Evolutionary conservation across 2,113 vertebrate species (phyloP).

Genomic region (Ictalurus furcatus): DNA sequence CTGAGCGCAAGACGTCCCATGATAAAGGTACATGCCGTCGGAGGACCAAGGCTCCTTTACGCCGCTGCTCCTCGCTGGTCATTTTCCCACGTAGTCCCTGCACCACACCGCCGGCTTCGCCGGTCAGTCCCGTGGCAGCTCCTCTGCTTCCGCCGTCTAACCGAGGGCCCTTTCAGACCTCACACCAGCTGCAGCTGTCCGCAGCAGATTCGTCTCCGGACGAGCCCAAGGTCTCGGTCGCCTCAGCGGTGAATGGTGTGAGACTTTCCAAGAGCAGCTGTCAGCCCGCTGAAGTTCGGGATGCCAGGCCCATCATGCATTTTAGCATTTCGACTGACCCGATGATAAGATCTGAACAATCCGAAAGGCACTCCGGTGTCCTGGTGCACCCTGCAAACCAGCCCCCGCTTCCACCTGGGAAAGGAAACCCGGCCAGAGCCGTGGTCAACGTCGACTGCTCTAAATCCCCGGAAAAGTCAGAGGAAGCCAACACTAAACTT

Average conservation of each 20-base stretch:
- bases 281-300: constrained; percentile 71
- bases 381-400: constrained; percentile 79
- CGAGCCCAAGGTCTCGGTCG: constrained; percentile 76
- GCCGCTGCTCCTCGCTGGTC: constrained; percentile 91
- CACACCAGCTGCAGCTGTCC: constrained; percentile 74
- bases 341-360: constrained; percentile 62
- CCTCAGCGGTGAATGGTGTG: constrained; percentile 78
- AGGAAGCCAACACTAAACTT: constrained; percentile 57
- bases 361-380: constrained; percentile 75
- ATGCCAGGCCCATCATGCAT: constrained; percentile 75
- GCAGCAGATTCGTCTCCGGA: constrained; percentile 67
- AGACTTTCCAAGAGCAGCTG: constrained; percentile 75
- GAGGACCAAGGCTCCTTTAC: constrained; percentile 78
- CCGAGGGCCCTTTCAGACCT: constrained; percentile 75
- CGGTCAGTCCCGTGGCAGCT: constrained; percentile 71
- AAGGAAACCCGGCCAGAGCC: constrained; percentile 62
- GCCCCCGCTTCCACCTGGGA: constrained; percentile 64
- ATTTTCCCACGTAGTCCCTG: constrained; percentile 91
- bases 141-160: constrained; percentile 59
- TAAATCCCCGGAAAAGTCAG: constrained; percentile 53
- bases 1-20: constrained; percentile 66
- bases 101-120: constrained; percentile 84
- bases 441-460: constrained; percentile 59
- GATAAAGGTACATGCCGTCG: constrained; percentile 64
- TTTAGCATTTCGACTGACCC: constrained; percentile 67